Evolutionary conservation across 1,140 invertebrate species (phyloP), one percentile per base, ranked within the genome.

Genomic region (Antheraea pernyi): DNA sequence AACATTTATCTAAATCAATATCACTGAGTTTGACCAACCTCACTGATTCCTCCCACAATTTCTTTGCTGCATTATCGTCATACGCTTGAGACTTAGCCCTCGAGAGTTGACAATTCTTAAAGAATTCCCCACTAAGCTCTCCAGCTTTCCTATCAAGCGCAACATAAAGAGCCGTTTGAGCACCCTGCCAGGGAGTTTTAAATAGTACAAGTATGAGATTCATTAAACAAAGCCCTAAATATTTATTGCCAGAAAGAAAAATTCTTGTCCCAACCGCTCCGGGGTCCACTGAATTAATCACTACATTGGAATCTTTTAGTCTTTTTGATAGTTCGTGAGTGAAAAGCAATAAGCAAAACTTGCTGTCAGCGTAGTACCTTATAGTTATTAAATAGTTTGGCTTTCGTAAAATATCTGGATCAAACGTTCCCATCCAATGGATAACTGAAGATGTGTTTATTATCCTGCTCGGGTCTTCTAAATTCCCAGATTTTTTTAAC

Each of bases 381-480:
- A 89, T 18, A 0, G 93, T 75, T 63, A 86, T 90, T 72, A 95
- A 96, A 18, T 88, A 85, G 65, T 61, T 42, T 42, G 11, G 11
- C 59, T 13, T 13, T 22, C 19, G 11, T 61, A 42, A 0, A 42
- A 22, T 13, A 61, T 61, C 11, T 22, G 11, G 7, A 22, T 88
- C 37, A 95, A 94, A 70, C 96, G 71, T 81, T 8, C 94, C 95
- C 30, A 78, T 71, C 42, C 79, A 79, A 30, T 30, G 22, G 1
- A 4, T 30, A 1, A 30, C 22, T 30, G 22, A 30, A 30, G 22
- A 30, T 30, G 96, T 94, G 74, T 94, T 96, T 13, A 97, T 85
- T 59, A 97, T 95, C 68, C 96, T 92, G 68, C 91, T 91, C 3
- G 95, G 93, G 13, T 93, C 86, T 0, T 93, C 72, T 13, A 64